phyloP scores from a whole-genome alignment of 2,888 invertebrate genomes.

The Herminia tarsipennalis region DNA sequence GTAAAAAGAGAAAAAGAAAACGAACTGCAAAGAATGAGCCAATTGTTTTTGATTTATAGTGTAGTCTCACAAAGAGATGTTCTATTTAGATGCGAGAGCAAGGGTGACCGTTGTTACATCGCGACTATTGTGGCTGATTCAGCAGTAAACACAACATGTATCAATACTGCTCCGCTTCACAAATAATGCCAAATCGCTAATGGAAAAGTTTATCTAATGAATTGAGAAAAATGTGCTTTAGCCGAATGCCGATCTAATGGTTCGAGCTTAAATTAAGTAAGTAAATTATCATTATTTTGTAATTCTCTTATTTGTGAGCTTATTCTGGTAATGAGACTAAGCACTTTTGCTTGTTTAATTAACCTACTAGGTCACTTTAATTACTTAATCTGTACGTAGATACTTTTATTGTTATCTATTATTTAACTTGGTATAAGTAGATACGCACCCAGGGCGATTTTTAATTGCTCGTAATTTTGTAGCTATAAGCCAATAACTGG shows the following conservation, averaged over 20 bases:
- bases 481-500: no score
- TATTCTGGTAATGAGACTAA: slow-evolving; percentile 1
- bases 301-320: slow-evolving; percentile 4
- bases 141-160: slow-evolving; percentile 38
- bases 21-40: slow-evolving; percentile 37
- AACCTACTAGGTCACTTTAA: background rate
- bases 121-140: slow-evolving; percentile 37
- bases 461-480: no score
- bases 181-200: slow-evolving; percentile 41
- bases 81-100: slow-evolving; percentile 40
- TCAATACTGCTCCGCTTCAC: slow-evolving; percentile 34
- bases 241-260: slow-evolving; percentile 37
- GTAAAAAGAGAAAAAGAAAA: slow-evolving; percentile 19
- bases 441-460: no score
- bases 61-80: slow-evolving; percentile 42
- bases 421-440: no score
- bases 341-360: slow-evolving; percentile 4
- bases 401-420: background rate
- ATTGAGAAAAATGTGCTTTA: slow-evolving; percentile 38
- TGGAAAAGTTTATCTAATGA: slow-evolving; percentile 45
- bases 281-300: slow-evolving; percentile 15
- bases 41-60: slow-evolving; percentile 44
- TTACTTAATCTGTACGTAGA: background rate
- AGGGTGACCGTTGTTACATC: slow-evolving; percentile 37
- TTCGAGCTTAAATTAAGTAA: slow-evolving; percentile 30